A percentile compares a stretch with the other conserved stretches of the same genome.
Evolutionary conservation across 2,888 invertebrate species (phyloP).

Genomic region (Drosophila meridiana): DNA sequence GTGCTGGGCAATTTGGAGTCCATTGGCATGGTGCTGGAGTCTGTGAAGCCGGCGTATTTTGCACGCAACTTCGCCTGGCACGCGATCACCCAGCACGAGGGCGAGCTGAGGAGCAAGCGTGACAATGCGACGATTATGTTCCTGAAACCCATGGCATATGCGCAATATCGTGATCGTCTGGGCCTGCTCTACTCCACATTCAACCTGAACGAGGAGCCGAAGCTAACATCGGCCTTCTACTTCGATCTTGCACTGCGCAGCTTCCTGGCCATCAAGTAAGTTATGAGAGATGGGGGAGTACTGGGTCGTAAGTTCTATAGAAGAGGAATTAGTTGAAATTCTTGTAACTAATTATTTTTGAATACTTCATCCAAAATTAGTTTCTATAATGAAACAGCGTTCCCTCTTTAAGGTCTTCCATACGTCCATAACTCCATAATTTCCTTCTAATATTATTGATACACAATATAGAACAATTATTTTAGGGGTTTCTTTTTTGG

Average conservation of each 20-base stretch:
- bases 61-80: slow-evolving; percentile 95
- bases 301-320: no score
- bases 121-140: slow-evolving; percentile 92
- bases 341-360: no score
- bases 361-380: no score
- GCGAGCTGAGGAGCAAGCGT: slow-evolving; percentile 90
- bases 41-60: slow-evolving; percentile 91
- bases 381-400: no score
- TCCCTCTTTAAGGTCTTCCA: no score
- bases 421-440: no score
- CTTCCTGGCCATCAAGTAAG: slow-evolving; percentile 90
- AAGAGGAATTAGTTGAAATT: no score
- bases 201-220: slow-evolving; percentile 89
- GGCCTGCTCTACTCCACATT: slow-evolving; percentile 90
- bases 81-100: slow-evolving; percentile 91
- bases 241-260: slow-evolving; percentile 93
- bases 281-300: slow-evolving; percentile 2
- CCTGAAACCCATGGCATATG: slow-evolving; percentile 90
- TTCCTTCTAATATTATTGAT: neutral
- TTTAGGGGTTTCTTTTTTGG: neutral
- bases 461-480: neutral
- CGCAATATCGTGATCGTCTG: slow-evolving; percentile 89
- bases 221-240: slow-evolving; percentile 93
- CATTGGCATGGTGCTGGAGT: slow-evolving; percentile 89
- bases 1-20: slow-evolving; percentile 91